These are phyloP conservation scores for Protobothrops mucrosquamatus DNA, from an alignment of 2,113 vertebrate genomes.

Conservation along the genomic window DNA sequence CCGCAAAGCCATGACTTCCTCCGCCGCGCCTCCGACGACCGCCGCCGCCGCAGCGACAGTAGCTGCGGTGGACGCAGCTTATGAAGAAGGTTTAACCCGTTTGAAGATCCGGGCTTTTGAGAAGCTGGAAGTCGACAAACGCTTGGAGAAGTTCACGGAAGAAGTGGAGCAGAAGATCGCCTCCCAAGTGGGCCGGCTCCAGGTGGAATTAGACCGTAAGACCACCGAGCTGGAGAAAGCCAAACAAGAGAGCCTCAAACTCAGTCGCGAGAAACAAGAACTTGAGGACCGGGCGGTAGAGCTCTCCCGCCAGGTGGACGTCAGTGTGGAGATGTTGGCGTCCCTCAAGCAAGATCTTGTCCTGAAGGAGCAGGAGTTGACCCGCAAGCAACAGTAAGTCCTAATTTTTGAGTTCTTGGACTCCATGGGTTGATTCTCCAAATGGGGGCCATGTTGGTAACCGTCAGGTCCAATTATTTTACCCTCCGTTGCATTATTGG, in stretches of 20 bases:
- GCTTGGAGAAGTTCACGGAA: constrained; percentile 93
- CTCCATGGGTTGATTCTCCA: background rate
- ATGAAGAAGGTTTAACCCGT: constrained; percentile 93
- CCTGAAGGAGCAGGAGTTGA: constrained; percentile 95
- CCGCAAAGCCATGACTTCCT: constrained; percentile 82
- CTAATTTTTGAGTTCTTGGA: background rate
- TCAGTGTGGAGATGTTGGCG: constrained; percentile 97
- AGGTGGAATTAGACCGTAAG: constrained; percentile 94
- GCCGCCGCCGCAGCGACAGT: constrained; percentile 80
- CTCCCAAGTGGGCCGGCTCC: constrained; percentile 89
- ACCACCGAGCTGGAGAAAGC: constrained; percentile 94
- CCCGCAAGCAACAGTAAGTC: constrained; percentile 95
- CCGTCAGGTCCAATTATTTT: background rate
- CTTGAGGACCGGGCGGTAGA: constrained; percentile 92
- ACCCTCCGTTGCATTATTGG: background rate
- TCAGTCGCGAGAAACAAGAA: constrained; percentile 93
- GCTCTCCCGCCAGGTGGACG: constrained; percentile 94
- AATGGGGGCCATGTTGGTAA: background rate
- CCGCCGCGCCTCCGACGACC: constrained; percentile 74
- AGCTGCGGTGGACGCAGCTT: constrained; percentile 84
- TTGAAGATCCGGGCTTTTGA: constrained; percentile 93
- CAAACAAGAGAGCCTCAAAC: constrained; percentile 86
- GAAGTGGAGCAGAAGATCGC: constrained; percentile 99
- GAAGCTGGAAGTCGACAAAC: constrained; percentile 91
- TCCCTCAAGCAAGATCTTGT: constrained; percentile 97